Base-by-base conservation (phyloP, 2,888 invertebrate genomes). In the Liodrosophila aerea region DNA sequence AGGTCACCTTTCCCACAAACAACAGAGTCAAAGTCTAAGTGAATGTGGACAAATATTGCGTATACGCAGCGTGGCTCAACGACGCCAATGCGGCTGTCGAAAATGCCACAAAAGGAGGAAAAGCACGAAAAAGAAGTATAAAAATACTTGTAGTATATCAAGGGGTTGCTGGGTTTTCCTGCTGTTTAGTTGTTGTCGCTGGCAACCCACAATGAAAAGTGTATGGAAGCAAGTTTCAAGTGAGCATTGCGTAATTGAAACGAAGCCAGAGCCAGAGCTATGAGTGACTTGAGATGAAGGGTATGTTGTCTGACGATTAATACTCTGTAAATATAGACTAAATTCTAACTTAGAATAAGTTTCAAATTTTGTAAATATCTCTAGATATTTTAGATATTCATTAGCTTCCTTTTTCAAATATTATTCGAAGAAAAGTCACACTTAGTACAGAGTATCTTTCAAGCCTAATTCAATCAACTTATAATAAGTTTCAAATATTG, bases 21-120 rank as follows among this genome's bases (percentile, higher is more conserved):
- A 18, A 4, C 18, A 31, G 33, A 36, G 4, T n/a, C n/a, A n/a
- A 44, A 45, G 18, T 1, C 31, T 5, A 30, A 41, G 40, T 33
- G 37, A 50, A 41, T 72, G 45, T 68, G 59, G 54, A 73, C 51
- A 61, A 74, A 68, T 68, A 74, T 86, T 85, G 80, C 87, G 80
- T 81, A 81, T 81, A 72, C 80, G 80, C 80, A 52, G 44, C 52
- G 72, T 58, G 57, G 60, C 16, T 53, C 50, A 51, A 13, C 69
- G 80, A 62, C 74, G 67, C 73, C 73, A 62, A 54, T 52, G 52
- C 62, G 76, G 72, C 76, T 75, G 63, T 22, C 61, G 34, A 57
- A 53, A 40, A 9, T 11, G 30, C 16, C 11, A 13, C 54, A 51
- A 36, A 29, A 43, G 41, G 16, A 22, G 22, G 5, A 22, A 22